Conservation (phyloP, 2,888 invertebrate genomes). For the Philhelius pedissequus region DNA sequence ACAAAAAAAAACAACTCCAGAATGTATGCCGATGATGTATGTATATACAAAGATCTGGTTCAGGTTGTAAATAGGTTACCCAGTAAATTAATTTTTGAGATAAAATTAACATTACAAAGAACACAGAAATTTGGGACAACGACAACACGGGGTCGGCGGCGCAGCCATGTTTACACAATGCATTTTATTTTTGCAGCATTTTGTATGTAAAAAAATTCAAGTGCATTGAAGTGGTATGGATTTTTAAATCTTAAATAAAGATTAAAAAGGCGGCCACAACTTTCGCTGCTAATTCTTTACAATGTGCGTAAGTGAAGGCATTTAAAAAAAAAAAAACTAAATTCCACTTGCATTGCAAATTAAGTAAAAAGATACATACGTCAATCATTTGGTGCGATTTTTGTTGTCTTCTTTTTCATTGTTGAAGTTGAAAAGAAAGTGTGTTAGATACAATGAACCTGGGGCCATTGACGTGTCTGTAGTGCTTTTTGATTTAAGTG, state of each 20-base stretch:
- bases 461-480: not conserved
- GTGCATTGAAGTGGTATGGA: not conserved
- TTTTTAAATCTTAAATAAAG: not conserved
- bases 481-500: not conserved
- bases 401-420: not conserved
- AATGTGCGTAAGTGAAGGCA: not conserved
- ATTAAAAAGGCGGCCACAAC: not conserved
- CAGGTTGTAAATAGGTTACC: constrained; percentile 34
- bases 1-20: not conserved
- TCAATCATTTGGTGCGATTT: not conserved
- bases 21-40: not conserved
- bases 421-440: constrained; percentile 2
- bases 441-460: not conserved
- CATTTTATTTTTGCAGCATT: not conserved
- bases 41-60: constrained; percentile 22
- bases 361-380: not conserved
- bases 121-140: not conserved
- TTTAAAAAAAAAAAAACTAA: not conserved
- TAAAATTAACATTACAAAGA: constrained; percentile 46
- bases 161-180: not conserved
- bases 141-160: not conserved
- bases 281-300: not conserved
- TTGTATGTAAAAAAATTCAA: not conserved
- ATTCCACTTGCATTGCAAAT: not conserved
- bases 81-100: constrained; percentile 4